Conservation (phyloP, 2,888 invertebrate species). For the Andrena camellia region DNA sequence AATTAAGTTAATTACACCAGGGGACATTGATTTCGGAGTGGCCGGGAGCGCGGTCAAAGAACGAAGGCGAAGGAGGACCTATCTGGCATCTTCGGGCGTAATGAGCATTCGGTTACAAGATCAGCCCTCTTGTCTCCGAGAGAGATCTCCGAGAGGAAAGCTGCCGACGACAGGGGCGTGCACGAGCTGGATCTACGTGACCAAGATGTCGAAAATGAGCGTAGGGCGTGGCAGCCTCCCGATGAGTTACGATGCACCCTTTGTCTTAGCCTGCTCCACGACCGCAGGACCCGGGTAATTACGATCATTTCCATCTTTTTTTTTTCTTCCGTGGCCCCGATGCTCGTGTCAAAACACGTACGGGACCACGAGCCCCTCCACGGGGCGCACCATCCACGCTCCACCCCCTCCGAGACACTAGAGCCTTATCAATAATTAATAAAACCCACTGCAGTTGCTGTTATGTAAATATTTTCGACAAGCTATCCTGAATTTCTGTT, state of each 20-base stretch:
- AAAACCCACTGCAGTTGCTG: slow-evolving; percentile 1
- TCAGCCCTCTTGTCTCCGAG: slow-evolving; percentile 52
- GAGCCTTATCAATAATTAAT: slow-evolving; percentile 31
- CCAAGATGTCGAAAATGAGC: slow-evolving; percentile 74
- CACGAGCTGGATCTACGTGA: slow-evolving; percentile 67
- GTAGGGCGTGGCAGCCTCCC: slow-evolving; percentile 74
- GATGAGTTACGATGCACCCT: slow-evolving; percentile 77
- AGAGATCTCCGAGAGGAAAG: slow-evolving; percentile 59
- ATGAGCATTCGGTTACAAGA: slow-evolving; percentile 65
- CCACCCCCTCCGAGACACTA: slow-evolving; percentile 37
- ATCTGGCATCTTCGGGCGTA: slow-evolving; percentile 59
- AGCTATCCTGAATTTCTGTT: not conserved
- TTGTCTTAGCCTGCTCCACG: slow-evolving; percentile 67
- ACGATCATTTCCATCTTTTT: slow-evolving; percentile 65
- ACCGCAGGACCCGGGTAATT: slow-evolving; percentile 70
- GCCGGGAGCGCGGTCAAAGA: not conserved
- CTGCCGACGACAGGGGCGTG: slow-evolving; percentile 69
- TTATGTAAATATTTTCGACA: slow-evolving; percentile 23
- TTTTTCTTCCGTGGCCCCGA: slow-evolving; percentile 8
- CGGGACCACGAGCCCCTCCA: slow-evolving; percentile 15
- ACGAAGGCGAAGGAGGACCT: not conserved
- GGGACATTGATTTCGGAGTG: slow-evolving; percentile 9
- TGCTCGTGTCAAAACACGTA: slow-evolving; percentile 9
- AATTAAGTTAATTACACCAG: slow-evolving; percentile 53
- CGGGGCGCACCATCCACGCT: slow-evolving; percentile 28